A percentile compares a stretch with the other conserved stretches of the same genome.
phyloP scores from a whole-genome alignment of 2,113 vertebrate species.

The Perca flavescens region DNA sequence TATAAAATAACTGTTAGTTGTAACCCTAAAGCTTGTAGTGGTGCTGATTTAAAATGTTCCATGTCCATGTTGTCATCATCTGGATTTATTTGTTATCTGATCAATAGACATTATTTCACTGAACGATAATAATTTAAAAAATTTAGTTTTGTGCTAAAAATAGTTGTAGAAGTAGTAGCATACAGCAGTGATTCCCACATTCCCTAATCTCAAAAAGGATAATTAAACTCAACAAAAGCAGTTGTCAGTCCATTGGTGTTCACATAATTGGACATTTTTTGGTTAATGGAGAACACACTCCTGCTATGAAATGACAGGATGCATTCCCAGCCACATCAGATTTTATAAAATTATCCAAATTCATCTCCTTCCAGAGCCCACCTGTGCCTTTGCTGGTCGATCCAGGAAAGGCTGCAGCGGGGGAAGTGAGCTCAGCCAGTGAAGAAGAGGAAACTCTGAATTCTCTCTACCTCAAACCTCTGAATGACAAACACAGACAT shows the following conservation, averaged over 20 bases:
- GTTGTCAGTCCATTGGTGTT: background rate
- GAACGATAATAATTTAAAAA: background rate
- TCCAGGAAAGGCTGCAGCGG: background rate
- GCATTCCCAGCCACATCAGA: background rate
- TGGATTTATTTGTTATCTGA: background rate
- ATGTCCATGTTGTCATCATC: background rate
- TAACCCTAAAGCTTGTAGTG: no score
- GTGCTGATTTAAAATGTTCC: background rate
- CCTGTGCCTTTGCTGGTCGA: slow-evolving; percentile 21
- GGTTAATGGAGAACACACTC: background rate
- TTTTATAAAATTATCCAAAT: no score
- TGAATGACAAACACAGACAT: slow-evolving; percentile 64
- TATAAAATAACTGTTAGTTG: background rate
- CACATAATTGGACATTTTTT: background rate
- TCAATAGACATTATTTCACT: background rate
- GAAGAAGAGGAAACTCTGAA: slow-evolving; percentile 41
- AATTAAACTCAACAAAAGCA: background rate
- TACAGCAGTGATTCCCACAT: background rate
- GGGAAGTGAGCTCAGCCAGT: slow-evolving; percentile 61
- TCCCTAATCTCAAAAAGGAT: background rate
- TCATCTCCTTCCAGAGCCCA: slow-evolving; percentile 54
- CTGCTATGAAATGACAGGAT: background rate
- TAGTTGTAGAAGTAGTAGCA: background rate
- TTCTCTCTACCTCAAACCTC: slow-evolving; percentile 46
- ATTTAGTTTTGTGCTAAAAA: background rate